These are phyloP conservation scores for Plagiodera versicolora DNA, from an alignment of 2,888 invertebrate species.

Conservation along the genomic window DNA sequence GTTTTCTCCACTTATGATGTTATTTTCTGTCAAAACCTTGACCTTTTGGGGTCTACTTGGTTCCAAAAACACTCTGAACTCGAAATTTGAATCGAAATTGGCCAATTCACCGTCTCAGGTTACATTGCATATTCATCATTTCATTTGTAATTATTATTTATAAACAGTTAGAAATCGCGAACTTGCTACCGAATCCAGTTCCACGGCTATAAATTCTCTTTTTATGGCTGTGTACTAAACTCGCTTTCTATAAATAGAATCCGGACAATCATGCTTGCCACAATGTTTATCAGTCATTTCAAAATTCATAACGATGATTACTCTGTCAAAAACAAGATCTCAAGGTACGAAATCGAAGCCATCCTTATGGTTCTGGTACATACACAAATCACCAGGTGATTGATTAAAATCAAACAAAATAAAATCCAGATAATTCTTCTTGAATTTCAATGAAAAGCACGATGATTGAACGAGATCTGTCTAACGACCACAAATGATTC, in stretches of 20 bases:
- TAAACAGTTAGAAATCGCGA: conserved; percentile 49
- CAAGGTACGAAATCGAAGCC: not conserved
- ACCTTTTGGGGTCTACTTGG: too few relatives aligned
- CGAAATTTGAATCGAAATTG: not conserved
- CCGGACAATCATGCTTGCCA: conserved; percentile 29
- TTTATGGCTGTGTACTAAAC: conserved; percentile 46
- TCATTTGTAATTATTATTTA: conserved; percentile 40
- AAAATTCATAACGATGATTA: not conserved
- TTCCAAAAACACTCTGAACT: too few relatives aligned
- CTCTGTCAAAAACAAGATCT: not conserved
- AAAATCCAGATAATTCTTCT: too few relatives aligned
- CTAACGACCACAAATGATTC: too few relatives aligned
- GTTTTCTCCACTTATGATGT: too few relatives aligned
- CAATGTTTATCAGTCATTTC: not conserved
- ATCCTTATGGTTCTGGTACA: not conserved
- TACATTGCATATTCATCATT: conserved; percentile 37
- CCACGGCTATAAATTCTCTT: conserved; percentile 53
- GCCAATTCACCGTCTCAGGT: not conserved
- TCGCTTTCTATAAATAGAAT: conserved; percentile 42
- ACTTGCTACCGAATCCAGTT: conserved; percentile 53
- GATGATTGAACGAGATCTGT: too few relatives aligned
- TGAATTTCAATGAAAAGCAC: too few relatives aligned
- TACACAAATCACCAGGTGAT: too few relatives aligned
- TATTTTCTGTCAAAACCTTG: too few relatives aligned
- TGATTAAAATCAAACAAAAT: too few relatives aligned